Evolutionary conservation across 1,140 invertebrate genomes (phyloP).

Genomic region (Hormaphis cornu): DNA sequence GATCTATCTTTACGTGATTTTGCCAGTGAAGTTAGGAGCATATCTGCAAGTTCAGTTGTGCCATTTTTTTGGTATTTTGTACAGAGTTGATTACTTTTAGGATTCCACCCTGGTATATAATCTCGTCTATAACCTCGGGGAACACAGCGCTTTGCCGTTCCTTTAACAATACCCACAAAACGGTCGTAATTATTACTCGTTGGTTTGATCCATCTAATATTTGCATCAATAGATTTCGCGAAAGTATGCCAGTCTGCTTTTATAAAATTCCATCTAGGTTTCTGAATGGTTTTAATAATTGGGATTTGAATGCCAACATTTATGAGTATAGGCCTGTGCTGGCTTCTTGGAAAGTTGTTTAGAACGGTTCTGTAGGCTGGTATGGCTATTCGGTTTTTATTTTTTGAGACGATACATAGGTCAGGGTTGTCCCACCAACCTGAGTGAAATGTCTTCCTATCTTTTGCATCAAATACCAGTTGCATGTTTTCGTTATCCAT

Average conservation of each 20-base stretch:
- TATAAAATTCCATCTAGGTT: conserved; percentile 30
- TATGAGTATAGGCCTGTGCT: conserved; percentile 16
- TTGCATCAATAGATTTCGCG: conserved; percentile 4
- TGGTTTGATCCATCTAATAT: conserved; percentile 19
- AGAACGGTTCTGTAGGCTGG: not conserved
- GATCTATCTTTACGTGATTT: not conserved
- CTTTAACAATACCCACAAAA: not conserved
- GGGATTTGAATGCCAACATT: conserved; percentile 21
- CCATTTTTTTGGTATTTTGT: not conserved
- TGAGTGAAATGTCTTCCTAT: conserved; percentile 20
- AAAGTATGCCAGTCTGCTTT: conserved; percentile 21
- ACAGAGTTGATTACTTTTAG: not conserved
- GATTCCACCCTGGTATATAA: conserved; percentile 1
- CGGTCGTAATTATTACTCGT: not conserved
- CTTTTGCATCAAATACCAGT: conserved; percentile 38
- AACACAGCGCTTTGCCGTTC: not conserved
- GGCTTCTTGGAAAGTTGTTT: not conserved
- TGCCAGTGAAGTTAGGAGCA: not conserved
- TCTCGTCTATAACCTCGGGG: not conserved
- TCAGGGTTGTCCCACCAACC: conserved; percentile 10
- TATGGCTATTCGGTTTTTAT: conserved; percentile 1
- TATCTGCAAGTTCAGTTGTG: not conserved
- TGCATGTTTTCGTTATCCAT: conserved; percentile 30
- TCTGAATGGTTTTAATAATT: conserved; percentile 12
- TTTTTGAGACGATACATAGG: not conserved